Conservation (phyloP, 2,797 vertebrate genomes). For the Chaunax sp. region DNA sequence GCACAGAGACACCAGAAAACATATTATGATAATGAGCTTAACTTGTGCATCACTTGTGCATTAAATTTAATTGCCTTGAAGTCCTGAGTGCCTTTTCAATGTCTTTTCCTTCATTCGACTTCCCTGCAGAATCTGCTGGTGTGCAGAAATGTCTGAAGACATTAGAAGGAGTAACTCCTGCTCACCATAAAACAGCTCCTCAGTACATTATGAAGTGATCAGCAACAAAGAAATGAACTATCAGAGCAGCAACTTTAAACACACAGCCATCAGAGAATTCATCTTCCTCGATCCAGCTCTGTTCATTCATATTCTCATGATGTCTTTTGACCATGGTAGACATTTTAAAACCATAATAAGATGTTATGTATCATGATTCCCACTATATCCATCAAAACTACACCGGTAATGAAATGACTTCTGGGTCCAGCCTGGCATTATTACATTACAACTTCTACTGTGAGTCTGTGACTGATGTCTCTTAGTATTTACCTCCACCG, state of each 20-base stretch:
- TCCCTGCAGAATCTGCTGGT: constrained; percentile 30
- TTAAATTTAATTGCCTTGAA: constrained; percentile 61
- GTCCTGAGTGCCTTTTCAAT: constrained; percentile 50
- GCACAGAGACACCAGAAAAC: constrained; percentile 71
- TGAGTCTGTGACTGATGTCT: no score
- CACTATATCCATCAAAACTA: background rate
- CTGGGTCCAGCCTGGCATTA: no score
- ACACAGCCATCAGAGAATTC: constrained; percentile 25
- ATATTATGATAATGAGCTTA: constrained; percentile 76
- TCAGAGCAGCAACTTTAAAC: constrained; percentile 32
- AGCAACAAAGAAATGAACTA: constrained; percentile 46
- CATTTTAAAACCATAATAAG: constrained; percentile 12
- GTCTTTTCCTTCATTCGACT: constrained; percentile 27
- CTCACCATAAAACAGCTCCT: constrained; percentile 35
- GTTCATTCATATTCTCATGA: constrained; percentile 28
- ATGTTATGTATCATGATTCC: constrained; percentile 4
- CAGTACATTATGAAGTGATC: constrained; percentile 2
- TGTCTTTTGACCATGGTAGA: constrained; percentile 23
- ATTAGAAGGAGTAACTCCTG: constrained; percentile 31
- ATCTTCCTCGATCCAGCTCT: constrained; percentile 37
- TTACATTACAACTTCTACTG: no score
- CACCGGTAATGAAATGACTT: background rate
- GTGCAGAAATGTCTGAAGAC: constrained; percentile 44
- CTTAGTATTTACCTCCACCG: no score
- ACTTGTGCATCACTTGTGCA: constrained; percentile 70